These are phyloP conservation scores for Netelia inedita DNA, from an alignment of 2,888 invertebrate species.

Conservation along the genomic window DNA sequence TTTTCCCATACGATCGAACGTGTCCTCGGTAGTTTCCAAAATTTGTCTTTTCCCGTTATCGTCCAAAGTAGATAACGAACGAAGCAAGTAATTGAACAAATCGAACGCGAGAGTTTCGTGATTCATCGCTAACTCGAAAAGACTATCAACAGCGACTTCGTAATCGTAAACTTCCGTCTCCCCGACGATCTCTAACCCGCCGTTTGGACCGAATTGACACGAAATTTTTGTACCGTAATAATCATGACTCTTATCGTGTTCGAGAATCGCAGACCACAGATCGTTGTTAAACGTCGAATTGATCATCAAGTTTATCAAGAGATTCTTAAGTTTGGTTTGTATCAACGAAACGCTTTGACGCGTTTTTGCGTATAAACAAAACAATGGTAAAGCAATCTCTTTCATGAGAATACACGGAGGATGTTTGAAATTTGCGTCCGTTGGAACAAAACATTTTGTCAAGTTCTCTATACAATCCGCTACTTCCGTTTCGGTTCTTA, in stretches of 20 bases:
- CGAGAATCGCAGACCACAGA: conserved; percentile 77
- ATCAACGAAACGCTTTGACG: conserved; percentile 75
- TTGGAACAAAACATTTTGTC: conserved; percentile 80
- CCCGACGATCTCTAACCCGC: conserved; percentile 77
- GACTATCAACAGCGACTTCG: conserved; percentile 79
- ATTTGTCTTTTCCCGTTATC: conserved; percentile 55
- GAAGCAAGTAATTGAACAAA: conserved; percentile 84
- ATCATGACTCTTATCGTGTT: conserved; percentile 68
- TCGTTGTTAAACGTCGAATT: conserved; percentile 70
- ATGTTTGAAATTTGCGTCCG: conserved; percentile 80
- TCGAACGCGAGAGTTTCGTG: conserved; percentile 77
- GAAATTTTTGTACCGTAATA: conserved; percentile 78
- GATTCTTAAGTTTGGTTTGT: conserved; percentile 74
- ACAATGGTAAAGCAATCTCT: conserved; percentile 78
- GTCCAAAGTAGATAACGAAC: conserved; percentile 72
- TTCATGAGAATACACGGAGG: conserved; percentile 78
- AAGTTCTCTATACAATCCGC: conserved; percentile 81
- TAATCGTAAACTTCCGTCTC: conserved; percentile 75
- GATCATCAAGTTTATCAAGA: conserved; percentile 76
- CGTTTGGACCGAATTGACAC: conserved; percentile 77
- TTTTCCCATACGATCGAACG: conserved; percentile 76
- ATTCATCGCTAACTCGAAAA: conserved; percentile 81
- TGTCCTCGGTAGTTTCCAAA: conserved; percentile 74
- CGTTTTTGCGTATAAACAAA: conserved; percentile 77
- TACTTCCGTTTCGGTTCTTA: conserved; percentile 79